Evolutionary conservation across 2,888 invertebrate genomes (phyloP), one percentile per base, ranked within the genome.

Genomic region (Tipula unca): DNA sequence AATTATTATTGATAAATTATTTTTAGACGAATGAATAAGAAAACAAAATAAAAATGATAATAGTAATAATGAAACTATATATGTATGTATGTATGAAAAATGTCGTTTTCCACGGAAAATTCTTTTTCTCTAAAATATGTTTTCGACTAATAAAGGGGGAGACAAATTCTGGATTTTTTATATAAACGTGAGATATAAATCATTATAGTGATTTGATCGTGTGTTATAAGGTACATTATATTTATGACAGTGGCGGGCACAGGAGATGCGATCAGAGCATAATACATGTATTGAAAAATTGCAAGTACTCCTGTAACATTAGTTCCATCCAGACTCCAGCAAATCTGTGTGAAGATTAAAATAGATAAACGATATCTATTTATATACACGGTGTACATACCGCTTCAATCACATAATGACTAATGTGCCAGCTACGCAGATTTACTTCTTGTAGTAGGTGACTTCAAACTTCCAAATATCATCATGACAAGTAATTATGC

Each of bases 1-100:
- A 69, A 69, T 69, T 69, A 69, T 69, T 69, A 69, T 69, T 69
- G 69, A 69, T 69, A 69, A 69, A 69, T 69, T 69, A 69, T 69
- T 69, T 69, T 69, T 69, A 69, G 69, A 69, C 10, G 10, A 25
- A 69, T 69, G 69, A 69, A 48, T 5, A 48, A 48, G 17, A 48
- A 5, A 17, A n/a, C n/a, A 48, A 48, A 48, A n/a, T n/a, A n/a
- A 48, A 48, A 48, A 48, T 48, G n/a, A 48, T 48, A 17, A 1
- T 48, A 48, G 48, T 48, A 48, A 48, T 48, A 48, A 48, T 17
- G 8, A 48, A 48, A 48, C 17, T 48, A 48, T 48, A 14, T 42
- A 32, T 32, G 5, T 32, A 32, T 32, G 3, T 32, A 32, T 32
- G 32, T 42, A 42, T 42, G 17, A 48, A 48, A 48, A 48, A 69